Conservation (phyloP, 2,113 vertebrate genomes). For the Parotia lawesii region DNA sequence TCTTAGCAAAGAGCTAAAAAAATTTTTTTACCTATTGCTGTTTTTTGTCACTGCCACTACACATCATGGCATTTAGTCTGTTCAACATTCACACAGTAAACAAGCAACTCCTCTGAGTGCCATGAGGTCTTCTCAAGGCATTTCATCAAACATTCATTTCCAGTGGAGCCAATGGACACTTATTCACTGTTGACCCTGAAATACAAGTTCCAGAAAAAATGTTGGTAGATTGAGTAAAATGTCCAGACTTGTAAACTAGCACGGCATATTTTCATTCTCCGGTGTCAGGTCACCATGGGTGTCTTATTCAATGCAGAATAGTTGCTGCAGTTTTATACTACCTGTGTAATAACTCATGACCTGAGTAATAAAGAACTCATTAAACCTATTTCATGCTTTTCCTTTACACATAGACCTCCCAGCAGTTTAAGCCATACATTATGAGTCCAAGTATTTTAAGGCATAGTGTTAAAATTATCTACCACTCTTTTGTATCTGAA, state of each 20-base stretch:
- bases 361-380: slow-evolving; percentile 71
- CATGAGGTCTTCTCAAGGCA: not conserved
- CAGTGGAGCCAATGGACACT: not conserved
- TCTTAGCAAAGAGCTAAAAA: not conserved
- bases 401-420: slow-evolving; percentile 64
- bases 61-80: not conserved
- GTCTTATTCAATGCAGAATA: slow-evolving; percentile 54
- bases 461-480: slow-evolving; percentile 73
- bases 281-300: slow-evolving; percentile 29
- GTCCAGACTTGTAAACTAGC: slow-evolving; percentile 42
- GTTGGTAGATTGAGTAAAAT: not conserved
- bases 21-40: not conserved
- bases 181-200: slow-evolving; percentile 3
- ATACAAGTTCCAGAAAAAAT: slow-evolving; percentile 16
- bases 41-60: not conserved
- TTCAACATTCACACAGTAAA: not conserved
- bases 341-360: slow-evolving; percentile 70
- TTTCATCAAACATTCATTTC: not conserved
- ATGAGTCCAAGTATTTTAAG: slow-evolving; percentile 66
- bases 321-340: slow-evolving; percentile 62
- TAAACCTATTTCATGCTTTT: slow-evolving; percentile 67
- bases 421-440: slow-evolving; percentile 69
- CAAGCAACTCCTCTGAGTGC: not conserved
- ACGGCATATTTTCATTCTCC: not conserved
- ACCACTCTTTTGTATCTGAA: slow-evolving; percentile 69